A percentile compares a stretch with the other conserved stretches of the same genome.
phyloP scores from a whole-genome alignment of 2,888 invertebrate genomes.

The Lottia gigantea region DNA sequence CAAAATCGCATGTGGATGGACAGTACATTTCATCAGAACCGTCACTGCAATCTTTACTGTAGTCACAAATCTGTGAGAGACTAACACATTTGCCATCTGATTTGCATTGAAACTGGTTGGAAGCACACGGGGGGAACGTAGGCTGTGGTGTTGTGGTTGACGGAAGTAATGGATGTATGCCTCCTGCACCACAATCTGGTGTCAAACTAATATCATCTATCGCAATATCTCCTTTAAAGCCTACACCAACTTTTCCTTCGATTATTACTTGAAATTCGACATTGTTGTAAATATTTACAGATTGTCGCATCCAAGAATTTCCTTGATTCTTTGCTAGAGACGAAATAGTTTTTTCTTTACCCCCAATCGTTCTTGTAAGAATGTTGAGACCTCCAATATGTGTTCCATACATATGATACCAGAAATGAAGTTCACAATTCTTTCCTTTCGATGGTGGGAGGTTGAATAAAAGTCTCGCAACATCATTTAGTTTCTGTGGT shows the following conservation, averaged over 20 bases:
- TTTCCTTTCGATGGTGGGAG: slow-evolving; percentile 37
- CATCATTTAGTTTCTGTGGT: slow-evolving; percentile 38
- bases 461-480: slow-evolving; percentile 40
- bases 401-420: slow-evolving; percentile 62
- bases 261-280: slow-evolving; percentile 51
- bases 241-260: slow-evolving; percentile 55
- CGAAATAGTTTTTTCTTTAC: slow-evolving; percentile 31
- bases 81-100: slow-evolving; percentile 43
- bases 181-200: slow-evolving; percentile 50
- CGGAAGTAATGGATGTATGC: slow-evolving; percentile 30
- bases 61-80: slow-evolving; percentile 39
- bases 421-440: slow-evolving; percentile 54
- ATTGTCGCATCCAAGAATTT: slow-evolving; percentile 40
- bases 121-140: slow-evolving; percentile 25
- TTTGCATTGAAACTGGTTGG: slow-evolving; percentile 31
- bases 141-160: slow-evolving; percentile 22
- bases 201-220: slow-evolving; percentile 62
- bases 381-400: slow-evolving; percentile 46
- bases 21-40: slow-evolving; percentile 43
- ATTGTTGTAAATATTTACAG: slow-evolving; percentile 32
- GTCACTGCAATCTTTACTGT: slow-evolving; percentile 36
- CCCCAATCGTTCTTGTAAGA: slow-evolving; percentile 37
- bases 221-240: slow-evolving; percentile 56
- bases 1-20: slow-evolving; percentile 55
- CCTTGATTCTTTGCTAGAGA: slow-evolving; percentile 37